Percentiles rank a stretch among this genome's conserved stretches.
phyloP scores from a whole-genome alignment of 2,888 invertebrate species.

The Bellardia bayeri region DNA sequence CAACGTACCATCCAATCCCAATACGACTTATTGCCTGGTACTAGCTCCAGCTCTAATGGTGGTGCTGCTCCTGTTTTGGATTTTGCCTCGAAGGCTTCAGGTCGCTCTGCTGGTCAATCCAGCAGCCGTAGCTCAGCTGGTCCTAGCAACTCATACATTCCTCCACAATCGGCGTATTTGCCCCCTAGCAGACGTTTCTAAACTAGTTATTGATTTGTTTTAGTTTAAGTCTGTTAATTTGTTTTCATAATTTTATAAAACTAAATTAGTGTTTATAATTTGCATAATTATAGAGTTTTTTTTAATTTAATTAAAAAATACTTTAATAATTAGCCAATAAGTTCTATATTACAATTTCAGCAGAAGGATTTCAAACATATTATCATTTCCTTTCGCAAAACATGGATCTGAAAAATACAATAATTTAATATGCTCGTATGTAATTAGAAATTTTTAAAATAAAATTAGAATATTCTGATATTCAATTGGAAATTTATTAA shows the following conservation, averaged over 20 bases:
- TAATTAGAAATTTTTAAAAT: too few relatives aligned
- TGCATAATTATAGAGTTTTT: background rate
- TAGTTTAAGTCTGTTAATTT: slow-evolving; percentile 66
- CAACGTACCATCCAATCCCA: slow-evolving; percentile 81
- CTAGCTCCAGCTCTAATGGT: slow-evolving; percentile 77
- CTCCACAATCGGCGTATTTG: slow-evolving; percentile 75
- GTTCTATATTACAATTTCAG: too few relatives aligned
- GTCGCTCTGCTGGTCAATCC: background rate
- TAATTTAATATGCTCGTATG: too few relatives aligned
- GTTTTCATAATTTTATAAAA: slow-evolving; percentile 21
- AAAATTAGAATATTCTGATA: too few relatives aligned
- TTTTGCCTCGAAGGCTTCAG: slow-evolving; percentile 74
- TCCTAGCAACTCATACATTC: slow-evolving; percentile 71
- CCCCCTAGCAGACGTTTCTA: slow-evolving; percentile 75
- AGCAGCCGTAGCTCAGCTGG: slow-evolving; percentile 23
- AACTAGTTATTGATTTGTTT: slow-evolving; percentile 69
- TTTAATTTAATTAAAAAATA: too few relatives aligned
- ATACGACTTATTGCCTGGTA: slow-evolving; percentile 80
- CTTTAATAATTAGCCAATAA: too few relatives aligned
- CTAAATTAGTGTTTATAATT: slow-evolving; percentile 20
- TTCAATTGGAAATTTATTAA: too few relatives aligned
- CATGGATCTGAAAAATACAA: too few relatives aligned
- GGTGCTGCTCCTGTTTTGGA: slow-evolving; percentile 79
- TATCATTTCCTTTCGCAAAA: too few relatives aligned
- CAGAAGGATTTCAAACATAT: too few relatives aligned